phyloP scores from a whole-genome alignment of 2,113 vertebrate genomes.

The Bambusicola thoracicus region DNA sequence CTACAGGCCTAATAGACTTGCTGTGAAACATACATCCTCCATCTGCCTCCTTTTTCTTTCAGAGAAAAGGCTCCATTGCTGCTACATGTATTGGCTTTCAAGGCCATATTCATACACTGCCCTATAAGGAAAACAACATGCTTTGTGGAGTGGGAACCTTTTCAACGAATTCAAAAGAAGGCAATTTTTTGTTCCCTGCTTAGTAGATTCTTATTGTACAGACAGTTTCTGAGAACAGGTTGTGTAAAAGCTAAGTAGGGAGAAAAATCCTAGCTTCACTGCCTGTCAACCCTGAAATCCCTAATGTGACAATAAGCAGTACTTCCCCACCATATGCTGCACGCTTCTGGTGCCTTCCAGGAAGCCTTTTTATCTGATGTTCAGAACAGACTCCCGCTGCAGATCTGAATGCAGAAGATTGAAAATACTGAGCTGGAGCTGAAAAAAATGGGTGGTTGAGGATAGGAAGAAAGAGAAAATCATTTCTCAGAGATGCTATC shows the following conservation, averaged over 20 bases:
- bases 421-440: neutral
- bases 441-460: constrained; percentile 1
- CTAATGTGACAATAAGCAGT: neutral
- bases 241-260: neutral
- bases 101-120: neutral
- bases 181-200: neutral
- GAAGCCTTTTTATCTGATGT: constrained; percentile 31
- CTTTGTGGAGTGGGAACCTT: constrained; percentile 23
- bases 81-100: neutral
- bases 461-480: constrained; percentile 23
- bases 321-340: neutral
- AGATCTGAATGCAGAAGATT: neutral
- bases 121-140: neutral
- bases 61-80: neutral
- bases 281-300: constrained; percentile 12
- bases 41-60: neutral
- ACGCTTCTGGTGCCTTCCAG: neutral
- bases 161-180: neutral
- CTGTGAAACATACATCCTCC: neutral
- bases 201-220: neutral
- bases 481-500: constrained; percentile 9
- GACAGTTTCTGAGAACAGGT: neutral
- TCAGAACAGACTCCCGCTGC: neutral
- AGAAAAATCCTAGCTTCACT: neutral
- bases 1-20: neutral